These are phyloP conservation scores for Hyppa rectilinea DNA, from an alignment of 2,888 invertebrate genomes.

Conservation along the genomic window DNA sequence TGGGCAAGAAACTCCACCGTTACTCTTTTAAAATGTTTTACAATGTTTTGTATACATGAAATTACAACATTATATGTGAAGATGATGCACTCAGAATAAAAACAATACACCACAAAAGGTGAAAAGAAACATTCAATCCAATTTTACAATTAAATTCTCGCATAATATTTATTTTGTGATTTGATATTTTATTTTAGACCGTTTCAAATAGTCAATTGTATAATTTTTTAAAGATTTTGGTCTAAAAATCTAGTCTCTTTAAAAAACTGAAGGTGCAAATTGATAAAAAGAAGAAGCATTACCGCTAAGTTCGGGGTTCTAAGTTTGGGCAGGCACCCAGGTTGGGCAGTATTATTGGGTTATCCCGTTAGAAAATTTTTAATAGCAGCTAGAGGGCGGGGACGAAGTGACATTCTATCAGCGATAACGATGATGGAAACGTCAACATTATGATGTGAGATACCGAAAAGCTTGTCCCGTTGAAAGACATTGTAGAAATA, in stretches of 20 bases:
- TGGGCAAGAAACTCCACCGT: too few relatives aligned
- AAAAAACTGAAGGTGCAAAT: background rate
- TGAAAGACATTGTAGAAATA: background rate
- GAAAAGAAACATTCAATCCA: too few relatives aligned
- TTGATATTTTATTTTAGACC: too few relatives aligned
- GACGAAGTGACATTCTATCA: background rate
- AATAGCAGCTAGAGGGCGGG: background rate
- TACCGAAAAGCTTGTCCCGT: background rate
- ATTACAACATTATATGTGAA: too few relatives aligned
- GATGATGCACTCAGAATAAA: too few relatives aligned
- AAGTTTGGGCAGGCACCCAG: background rate
- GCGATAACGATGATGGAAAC: background rate
- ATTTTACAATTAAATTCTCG: too few relatives aligned
- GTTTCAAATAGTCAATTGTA: too few relatives aligned
- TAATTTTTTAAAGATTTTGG: background rate
- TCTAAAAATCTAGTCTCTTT: background rate
- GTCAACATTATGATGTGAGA: background rate
- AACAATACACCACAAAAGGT: too few relatives aligned
- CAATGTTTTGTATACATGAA: too few relatives aligned
- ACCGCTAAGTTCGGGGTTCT: too few relatives aligned
- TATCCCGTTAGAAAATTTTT: background rate
- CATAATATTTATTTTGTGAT: too few relatives aligned
- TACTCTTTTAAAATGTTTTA: too few relatives aligned
- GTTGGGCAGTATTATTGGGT: background rate
- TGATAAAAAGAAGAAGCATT: background rate